phyloP scores from a whole-genome alignment of 2,797 vertebrate species.

The Sandelia bainsii region DNA sequence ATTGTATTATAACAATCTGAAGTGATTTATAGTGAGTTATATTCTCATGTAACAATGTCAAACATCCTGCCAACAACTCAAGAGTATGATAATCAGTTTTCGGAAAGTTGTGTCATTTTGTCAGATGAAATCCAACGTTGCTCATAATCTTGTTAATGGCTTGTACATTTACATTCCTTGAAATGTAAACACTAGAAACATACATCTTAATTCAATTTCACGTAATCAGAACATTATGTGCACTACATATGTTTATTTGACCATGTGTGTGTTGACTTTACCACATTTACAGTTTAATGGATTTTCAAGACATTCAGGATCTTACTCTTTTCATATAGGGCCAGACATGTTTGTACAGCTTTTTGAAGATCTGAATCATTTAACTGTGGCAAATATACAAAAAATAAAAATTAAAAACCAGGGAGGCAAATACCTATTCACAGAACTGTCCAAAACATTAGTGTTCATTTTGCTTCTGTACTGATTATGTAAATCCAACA shows the following conservation, averaged over 20 bases:
- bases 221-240: slow-evolving; percentile 29
- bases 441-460: too few species aligned
- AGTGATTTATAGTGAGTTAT: background rate
- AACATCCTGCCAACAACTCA: slow-evolving; percentile 1
- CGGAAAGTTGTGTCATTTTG: slow-evolving; percentile 1
- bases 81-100: background rate
- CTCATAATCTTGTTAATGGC: background rate
- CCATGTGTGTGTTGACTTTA: background rate
- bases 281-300: background rate
- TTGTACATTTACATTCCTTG: background rate
- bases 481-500: too few species aligned
- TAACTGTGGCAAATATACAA: too few species aligned
- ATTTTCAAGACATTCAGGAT: slow-evolving; percentile 2
- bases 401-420: too few species aligned
- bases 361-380: too few species aligned
- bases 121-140: background rate
- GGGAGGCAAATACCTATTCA: too few species aligned
- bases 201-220: slow-evolving; percentile 34
- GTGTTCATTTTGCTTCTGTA: too few species aligned
- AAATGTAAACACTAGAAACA: slow-evolving; percentile 17
- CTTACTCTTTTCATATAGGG: background rate
- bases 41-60: slow-evolving; percentile 24
- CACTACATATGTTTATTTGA: slow-evolving; percentile 7
- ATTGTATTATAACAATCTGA: slow-evolving; percentile 20
- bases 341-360: too few species aligned